Conservation (phyloP, 2,888 invertebrate genomes). For the Erannis defoliaria region DNA sequence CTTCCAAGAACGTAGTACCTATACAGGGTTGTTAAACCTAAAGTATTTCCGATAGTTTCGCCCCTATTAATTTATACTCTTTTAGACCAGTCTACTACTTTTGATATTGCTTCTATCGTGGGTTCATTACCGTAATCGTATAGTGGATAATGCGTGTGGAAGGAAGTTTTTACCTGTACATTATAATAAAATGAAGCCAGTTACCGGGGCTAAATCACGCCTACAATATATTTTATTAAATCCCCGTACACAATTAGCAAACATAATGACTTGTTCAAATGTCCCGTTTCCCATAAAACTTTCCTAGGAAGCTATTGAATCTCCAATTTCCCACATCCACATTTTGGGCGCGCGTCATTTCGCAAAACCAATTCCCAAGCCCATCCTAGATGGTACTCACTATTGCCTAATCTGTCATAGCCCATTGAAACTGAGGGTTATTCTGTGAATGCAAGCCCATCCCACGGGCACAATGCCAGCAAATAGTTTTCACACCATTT, state of each 20-base stretch:
- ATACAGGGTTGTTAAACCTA: too few species aligned
- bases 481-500: slow-evolving; percentile 77
- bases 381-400: slow-evolving; percentile 23
- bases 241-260: neutral
- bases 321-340: slow-evolving; percentile 39
- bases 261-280: neutral
- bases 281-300: slow-evolving; percentile 3
- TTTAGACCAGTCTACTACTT: too few species aligned
- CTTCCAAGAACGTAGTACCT: too few species aligned
- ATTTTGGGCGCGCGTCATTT: slow-evolving; percentile 37
- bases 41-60: too few species aligned
- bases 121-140: too few species aligned
- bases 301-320: slow-evolving; percentile 2
- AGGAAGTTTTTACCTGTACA: too few species aligned
- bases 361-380: slow-evolving; percentile 39
- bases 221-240: too few species aligned
- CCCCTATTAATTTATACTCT: too few species aligned
- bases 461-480: slow-evolving; percentile 61
- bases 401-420: slow-evolving; percentile 54
- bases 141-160: too few species aligned
- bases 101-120: too few species aligned
- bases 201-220: too few species aligned
- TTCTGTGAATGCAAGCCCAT: slow-evolving; percentile 56
- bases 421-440: slow-evolving; percentile 49
- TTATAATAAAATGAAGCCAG: too few species aligned